Evolutionary conservation across 2,888 invertebrate species (phyloP), one percentile per base, ranked within the genome.

Genomic region (Eilema depressum): DNA sequence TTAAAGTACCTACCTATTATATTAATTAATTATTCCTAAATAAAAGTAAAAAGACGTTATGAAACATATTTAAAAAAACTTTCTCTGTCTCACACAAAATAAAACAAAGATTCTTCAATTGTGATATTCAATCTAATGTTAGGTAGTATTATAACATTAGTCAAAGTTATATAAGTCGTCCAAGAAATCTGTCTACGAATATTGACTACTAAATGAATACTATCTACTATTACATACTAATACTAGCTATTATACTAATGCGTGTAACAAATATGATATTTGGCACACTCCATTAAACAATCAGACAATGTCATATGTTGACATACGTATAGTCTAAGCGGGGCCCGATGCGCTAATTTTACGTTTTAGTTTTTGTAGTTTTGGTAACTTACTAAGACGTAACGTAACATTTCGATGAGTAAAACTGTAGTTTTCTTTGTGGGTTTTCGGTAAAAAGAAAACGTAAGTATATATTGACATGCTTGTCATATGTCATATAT

Each of bases 251-350:
- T 53, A 53, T 2, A n/a, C 53, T 53, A 53, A 53, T 53, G 10
- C 0, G 10, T 53, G 53, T n/a, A 53, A 53, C 53, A 53, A 53
- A 53, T 53, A 53, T n/a, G n/a, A 53, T 53, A 53, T 53, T n/a
- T 5, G 30, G 53, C n/a, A 69, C 57, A 37, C 37, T 28, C 25
- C 33, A 71, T 68, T 37, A 61, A 61, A 61, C 68, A 61, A 56
- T 68, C 26, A 68, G 17, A 33, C 53, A 53, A 28, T 64, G 47
- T 28, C 63, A 33, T 30, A 73, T 81, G 79, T 81, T 76, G 73
- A 69, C 81, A 68, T n/a, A 74, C 60, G 64, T 56, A 68, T 70
- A 72, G 69, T 76, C 74, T 74, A 78, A 69, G 72, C 66, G n/a
- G n/a, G n/a, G n/a, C n/a, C n/a, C n/a, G n/a, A n/a, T n/a, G n/a